Evolutionary conservation across 2,113 vertebrate genomes (phyloP).

Genomic region (Anolis carolinensis): DNA sequence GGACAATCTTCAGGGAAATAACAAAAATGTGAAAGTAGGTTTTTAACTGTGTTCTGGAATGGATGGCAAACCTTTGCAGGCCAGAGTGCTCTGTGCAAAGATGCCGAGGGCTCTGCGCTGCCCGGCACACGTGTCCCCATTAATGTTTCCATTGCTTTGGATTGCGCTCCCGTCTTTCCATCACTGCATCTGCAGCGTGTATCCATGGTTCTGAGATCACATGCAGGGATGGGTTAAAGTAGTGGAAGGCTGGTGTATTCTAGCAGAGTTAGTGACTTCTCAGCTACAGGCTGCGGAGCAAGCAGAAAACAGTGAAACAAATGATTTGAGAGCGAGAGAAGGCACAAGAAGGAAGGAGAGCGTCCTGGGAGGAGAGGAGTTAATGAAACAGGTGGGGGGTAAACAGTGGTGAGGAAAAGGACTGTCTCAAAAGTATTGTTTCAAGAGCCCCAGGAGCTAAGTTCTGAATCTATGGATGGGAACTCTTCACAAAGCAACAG

Average conservation of each 20-base stretch:
- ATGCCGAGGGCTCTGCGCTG: background rate
- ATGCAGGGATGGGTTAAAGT: conserved; percentile 81
- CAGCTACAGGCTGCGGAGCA: conserved; percentile 75
- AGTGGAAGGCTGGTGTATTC: conserved; percentile 75
- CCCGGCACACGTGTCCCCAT: conserved; percentile 10
- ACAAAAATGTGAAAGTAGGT: conserved; percentile 16
- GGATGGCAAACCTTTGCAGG: background rate
- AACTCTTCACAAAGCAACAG: conserved; percentile 52
- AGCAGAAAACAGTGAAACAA: conserved; percentile 68
- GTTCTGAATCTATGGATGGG: conserved; percentile 59
- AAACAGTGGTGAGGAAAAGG: conserved; percentile 23
- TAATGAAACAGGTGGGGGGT: conserved; percentile 28
- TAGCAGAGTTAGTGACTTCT: conserved; percentile 80
- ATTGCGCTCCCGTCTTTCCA: conserved; percentile 41
- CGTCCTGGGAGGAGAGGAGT: conserved; percentile 12
- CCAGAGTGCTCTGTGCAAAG: background rate
- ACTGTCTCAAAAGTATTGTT: conserved; percentile 50
- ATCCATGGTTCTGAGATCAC: conserved; percentile 75
- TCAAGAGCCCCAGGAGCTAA: background rate
- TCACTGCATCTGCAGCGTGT: conserved; percentile 66
- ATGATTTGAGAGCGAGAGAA: conserved; percentile 61
- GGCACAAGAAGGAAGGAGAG: conserved; percentile 58
- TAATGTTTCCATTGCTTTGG: conserved; percentile 26
- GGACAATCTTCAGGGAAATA: conserved; percentile 18
- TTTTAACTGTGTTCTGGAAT: background rate